Evolutionary conservation across 2,113 vertebrate genomes (phyloP).

Genomic region (Hemicordylus capensis): DNA sequence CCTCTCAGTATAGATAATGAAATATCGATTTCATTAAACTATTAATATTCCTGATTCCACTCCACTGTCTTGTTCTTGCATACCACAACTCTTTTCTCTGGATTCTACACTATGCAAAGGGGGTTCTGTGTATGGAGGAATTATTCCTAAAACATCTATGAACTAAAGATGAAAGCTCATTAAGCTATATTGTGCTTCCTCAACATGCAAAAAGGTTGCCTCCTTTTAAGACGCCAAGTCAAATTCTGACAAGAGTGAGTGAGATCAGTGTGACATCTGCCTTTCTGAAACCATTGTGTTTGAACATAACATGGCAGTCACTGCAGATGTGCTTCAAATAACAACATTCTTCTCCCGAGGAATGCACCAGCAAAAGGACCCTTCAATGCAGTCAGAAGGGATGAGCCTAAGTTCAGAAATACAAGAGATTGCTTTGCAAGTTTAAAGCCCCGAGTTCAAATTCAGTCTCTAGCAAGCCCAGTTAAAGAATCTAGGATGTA

Average conservation of each 20-base stretch:
- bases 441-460: not conserved
- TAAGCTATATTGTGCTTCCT: not conserved
- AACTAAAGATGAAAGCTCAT: not conserved
- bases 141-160: not conserved
- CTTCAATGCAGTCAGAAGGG: not conserved
- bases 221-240: not conserved
- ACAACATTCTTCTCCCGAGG: too few relatives aligned
- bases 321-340: not conserved
- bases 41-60: too few relatives aligned
- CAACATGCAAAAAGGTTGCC: conserved; percentile 11
- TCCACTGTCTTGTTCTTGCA: too few relatives aligned
- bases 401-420: not conserved
- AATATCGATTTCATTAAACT: too few relatives aligned
- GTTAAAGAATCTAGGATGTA: too few relatives aligned
- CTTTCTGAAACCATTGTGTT: not conserved
- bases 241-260: not conserved
- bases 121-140: not conserved
- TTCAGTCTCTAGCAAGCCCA: too few relatives aligned
- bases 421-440: not conserved
- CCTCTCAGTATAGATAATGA: too few relatives aligned
- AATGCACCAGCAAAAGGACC: not conserved
- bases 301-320: conserved; percentile 13
- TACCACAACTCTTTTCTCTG: too few relatives aligned
- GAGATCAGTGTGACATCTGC: not conserved
- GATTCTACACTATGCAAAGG: not conserved